phyloP scores from a whole-genome alignment of 1,140 invertebrate species.

The Drosophila suzukii region DNA sequence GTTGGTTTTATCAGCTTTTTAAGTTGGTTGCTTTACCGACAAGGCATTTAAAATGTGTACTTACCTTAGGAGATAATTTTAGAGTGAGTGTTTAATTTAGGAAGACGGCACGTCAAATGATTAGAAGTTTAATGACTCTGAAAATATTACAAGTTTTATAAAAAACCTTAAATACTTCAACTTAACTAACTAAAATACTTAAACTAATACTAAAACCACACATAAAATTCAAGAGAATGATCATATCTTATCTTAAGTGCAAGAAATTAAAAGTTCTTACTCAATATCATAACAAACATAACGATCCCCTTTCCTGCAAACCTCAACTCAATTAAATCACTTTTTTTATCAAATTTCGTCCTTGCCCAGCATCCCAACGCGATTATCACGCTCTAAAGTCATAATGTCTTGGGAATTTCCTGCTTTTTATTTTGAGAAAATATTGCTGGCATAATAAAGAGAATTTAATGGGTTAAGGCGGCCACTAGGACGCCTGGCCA shows the following conservation, averaged over 20 bases:
- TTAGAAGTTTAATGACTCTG: not conserved
- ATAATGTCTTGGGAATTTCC: conserved; percentile 34
- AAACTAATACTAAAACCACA: too few relatives aligned
- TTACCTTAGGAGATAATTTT: conserved; percentile 5
- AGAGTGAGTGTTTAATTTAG: not conserved
- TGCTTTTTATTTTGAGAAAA: conserved; percentile 50
- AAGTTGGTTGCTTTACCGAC: conserved; percentile 5
- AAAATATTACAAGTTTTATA: not conserved
- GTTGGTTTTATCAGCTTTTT: conserved; percentile 22
- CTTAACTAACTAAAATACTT: too few relatives aligned
- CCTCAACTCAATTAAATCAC: conserved; percentile 4
- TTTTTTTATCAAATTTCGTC: conserved; percentile 5
- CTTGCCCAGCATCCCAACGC: not conserved
- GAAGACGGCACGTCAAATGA: too few relatives aligned
- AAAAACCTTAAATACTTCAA: too few relatives aligned
- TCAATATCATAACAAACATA: too few relatives aligned
- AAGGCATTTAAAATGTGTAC: conserved; percentile 29
- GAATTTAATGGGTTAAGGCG: conserved; percentile 77
- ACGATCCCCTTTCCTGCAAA: not conserved
- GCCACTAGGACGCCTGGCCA: conserved; percentile 64
- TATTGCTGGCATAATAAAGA: conserved; percentile 65
- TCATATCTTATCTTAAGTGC: too few relatives aligned
- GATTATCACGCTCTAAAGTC: conserved; percentile 28
- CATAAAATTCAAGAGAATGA: too few relatives aligned
- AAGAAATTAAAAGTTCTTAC: too few relatives aligned